Evolutionary conservation across 2,888 invertebrate genomes (phyloP), one percentile per base, ranked within the genome.

Genomic region (Ormyrus pomaceus): DNA sequence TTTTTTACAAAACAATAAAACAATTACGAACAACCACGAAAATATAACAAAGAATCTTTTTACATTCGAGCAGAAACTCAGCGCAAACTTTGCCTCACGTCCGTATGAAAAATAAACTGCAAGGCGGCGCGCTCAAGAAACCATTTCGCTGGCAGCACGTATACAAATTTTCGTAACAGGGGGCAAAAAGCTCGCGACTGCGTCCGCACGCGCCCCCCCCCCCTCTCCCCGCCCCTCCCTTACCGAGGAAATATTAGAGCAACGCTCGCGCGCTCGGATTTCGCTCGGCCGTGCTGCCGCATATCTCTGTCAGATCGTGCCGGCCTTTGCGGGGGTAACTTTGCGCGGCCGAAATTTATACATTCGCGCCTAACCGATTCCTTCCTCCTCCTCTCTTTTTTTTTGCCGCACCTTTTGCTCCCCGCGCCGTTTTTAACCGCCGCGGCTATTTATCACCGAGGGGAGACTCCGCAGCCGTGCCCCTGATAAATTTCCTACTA

Each of bases 401-500:
- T 65, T 74, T 66, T 56, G 56, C 53, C 46, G 51, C 34, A 11
- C 59, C 66, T 55, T 13, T 34, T 34, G 58, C 13, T 65, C 55
- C 45, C 48, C 19, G 55, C 70, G 13, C 61, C 55, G 34, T 72
- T 72, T 78, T 78, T 61, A 62, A 69, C 34, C 55, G 56, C 5
- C 58, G 34, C 7, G 50, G 51, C 66, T 72, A 80, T 77, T 80
- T 76, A 72, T 77, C 77, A 76, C 62, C 58, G 34, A 2, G 6
- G 19, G 19, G 48, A 46, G 5, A n/a, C 48, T n/a, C 13, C 55
- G 62, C 58, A 50, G 50, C 56, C 45, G 19, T 6, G 34, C 34
- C 51, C 66, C 68, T 79, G 69, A 79, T 74, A 74, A 79, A 79
- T 79, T 73, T 56, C 50, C 68, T 46, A n/a, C 53, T 74, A 70